phyloP scores from a whole-genome alignment of 2,888 invertebrate genomes.

The Zaprionus obscuricornis region DNA sequence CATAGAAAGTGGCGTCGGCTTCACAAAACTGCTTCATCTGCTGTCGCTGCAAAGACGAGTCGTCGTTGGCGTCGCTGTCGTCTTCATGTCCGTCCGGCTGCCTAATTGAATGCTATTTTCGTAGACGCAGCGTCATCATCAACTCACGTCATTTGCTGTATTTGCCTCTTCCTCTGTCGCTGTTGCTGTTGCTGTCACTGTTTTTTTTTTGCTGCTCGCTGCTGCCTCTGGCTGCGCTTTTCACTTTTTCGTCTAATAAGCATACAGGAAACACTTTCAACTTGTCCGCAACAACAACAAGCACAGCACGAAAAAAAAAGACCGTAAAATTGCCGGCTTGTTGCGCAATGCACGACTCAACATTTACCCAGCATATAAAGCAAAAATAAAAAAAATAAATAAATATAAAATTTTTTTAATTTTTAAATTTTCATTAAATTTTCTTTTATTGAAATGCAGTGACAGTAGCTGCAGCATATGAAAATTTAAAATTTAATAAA shows the following conservation, averaged over 20 bases:
- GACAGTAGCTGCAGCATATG: too few relatives aligned
- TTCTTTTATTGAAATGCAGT: too few relatives aligned
- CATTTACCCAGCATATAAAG: slow-evolving; percentile 14
- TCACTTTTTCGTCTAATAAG: slow-evolving; percentile 76
- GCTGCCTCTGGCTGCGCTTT: slow-evolving; percentile 50
- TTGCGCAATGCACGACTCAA: slow-evolving; percentile 9
- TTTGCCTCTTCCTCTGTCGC: background rate
- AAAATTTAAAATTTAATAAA: too few relatives aligned
- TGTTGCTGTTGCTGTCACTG: too few relatives aligned
- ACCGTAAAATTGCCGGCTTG: slow-evolving; percentile 17
- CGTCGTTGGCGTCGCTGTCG: background rate
- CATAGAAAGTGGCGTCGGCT: slow-evolving; percentile 58
- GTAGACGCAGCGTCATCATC: slow-evolving; percentile 66
- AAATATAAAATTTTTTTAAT: too few relatives aligned
- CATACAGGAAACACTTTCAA: slow-evolving; percentile 74
- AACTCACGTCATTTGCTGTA: slow-evolving; percentile 19
- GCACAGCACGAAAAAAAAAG: slow-evolving; percentile 5
- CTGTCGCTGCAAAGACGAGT: background rate
- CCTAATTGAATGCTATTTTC: slow-evolving; percentile 76
- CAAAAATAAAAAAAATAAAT: too few relatives aligned
- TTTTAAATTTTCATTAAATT: too few relatives aligned
- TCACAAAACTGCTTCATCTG: slow-evolving; percentile 6
- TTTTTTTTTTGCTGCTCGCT: too few relatives aligned
- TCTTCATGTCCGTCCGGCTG: slow-evolving; percentile 46
- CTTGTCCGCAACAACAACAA: slow-evolving; percentile 38